Evolutionary conservation across 2,888 invertebrate genomes (phyloP), one percentile per base, ranked within the genome.

Genomic region (Aquatica leii): DNA sequence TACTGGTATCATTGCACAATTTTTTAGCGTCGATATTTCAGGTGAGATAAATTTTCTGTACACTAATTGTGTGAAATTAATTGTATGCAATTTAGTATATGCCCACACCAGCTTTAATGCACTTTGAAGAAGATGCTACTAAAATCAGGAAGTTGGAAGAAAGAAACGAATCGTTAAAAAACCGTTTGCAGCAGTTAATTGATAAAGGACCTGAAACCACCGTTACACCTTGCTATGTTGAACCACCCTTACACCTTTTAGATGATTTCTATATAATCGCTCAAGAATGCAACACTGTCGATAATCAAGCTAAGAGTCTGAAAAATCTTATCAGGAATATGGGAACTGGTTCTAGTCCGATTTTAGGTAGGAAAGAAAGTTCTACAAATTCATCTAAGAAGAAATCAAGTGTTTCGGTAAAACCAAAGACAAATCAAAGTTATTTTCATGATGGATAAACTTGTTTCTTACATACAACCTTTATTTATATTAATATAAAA

Each of bases 241-340:
- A 90, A 78, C 87, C 92, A 0, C 92, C 93, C 0, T 81, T 89
- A 5, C 94, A 94, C 60, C 85, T 96, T 35, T 90, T 95, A 72
- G 96, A 96, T 79, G 96, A 96, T 81, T 96, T 96, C 83, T 94
- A 92, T 77, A 92, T 93, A 17, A 92, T 95, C 67, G 94, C 95
- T 8, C 90, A 93, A 76, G 95, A 90, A 77, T 88, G 86, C 78
- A 17, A 78, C 24, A 62, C 9, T 53, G 71, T 74, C 9, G 90
- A 90, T 62, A 87, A 82, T 70, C 92, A 92, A 80, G 90, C 91
- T 0, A 89, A 90, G 73, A 92, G 93, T 0, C 83, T 95, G 14
- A 89, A 93, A 69, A 90, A 88, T 73, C 83, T 95, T 0, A 90
- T 95, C 65, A 85, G 92, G 51, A 94, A 93, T 75, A 94, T 95